Evolutionary conservation across 2,797 vertebrate genomes (phyloP), one percentile per base, ranked within the genome.

Genomic region (Echiichthys vipera): DNA sequence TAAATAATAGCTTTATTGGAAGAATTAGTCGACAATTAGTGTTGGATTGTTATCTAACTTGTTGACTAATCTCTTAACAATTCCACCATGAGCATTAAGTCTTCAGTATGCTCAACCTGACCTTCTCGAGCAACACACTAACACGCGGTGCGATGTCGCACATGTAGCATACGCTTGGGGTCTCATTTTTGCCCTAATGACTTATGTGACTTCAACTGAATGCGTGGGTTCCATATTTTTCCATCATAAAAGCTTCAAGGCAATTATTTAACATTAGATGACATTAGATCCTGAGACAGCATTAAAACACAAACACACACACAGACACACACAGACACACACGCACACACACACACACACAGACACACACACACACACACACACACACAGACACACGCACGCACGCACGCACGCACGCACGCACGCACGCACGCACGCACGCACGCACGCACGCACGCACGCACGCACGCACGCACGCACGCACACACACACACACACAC

Each of bases 181-280:
- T 17, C 51, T 42, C 3, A 34, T n/a, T 17, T 27, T 51, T 56
- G 58, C 24, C 32, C 34, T 24, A 30, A 1, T 57, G 43, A 71
- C 68, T 71, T 57, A 5, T 51, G 25, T 58, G 65, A 42, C 55
- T n/a, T 29, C 27, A 50, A 15, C 14, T 47, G 32, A 70, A 70
- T 54, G 43, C 43, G 59, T 10, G 20, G 62, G 7, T 49, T 49
- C 7, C 27, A 46, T 43, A 29, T 68, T 27, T 53, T 51, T 17
- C 17, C 15, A 20, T 59, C 50, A 25, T 4, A 51, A 50, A 62
- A 59, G 67, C 55, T 68, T 43, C 14, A 56, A 55, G 42, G 34
- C 14, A 7, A 29, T 7, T 22, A 9, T 49, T 45, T 73, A 53
- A 81, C 53, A 78, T 76, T 58, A 77, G 63, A 67, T 29, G n/a